Conservation (phyloP, 2,797 vertebrate species). For the Myotis vivesi region DNA sequence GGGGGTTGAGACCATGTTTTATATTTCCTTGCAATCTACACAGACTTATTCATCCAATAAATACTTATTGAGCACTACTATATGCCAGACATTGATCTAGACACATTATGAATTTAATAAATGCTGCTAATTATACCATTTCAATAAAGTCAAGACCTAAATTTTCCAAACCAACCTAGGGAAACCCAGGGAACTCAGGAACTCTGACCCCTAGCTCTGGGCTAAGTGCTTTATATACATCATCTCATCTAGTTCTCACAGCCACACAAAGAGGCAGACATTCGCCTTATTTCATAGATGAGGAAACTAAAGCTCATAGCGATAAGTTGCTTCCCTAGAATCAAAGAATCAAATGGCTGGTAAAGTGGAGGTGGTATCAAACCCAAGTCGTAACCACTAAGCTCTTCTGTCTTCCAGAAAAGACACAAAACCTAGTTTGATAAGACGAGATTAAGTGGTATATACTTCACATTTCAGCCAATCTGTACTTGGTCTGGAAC, state of each 20-base stretch:
- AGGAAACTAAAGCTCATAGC: background rate
- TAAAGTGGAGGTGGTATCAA: background rate
- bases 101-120: background rate
- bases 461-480: background rate
- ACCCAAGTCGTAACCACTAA: background rate
- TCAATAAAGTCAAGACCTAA: background rate
- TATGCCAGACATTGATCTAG: background rate
- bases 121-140: background rate
- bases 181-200: background rate
- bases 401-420: background rate
- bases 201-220: background rate
- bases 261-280: background rate
- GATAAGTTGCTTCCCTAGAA: background rate
- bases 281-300: background rate
- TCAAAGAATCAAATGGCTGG: background rate
- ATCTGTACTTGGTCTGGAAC: background rate
- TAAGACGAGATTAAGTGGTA: background rate
- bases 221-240: background rate
- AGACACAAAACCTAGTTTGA: background rate
- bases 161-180: slow-evolving; percentile 10
- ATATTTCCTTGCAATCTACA: background rate
- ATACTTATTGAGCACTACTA: background rate
- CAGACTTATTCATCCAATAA: background rate
- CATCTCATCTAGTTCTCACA: background rate
- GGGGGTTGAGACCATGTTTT: background rate